Conservation (phyloP, 2,113 vertebrate species). For the Gobio gobio region DNA sequence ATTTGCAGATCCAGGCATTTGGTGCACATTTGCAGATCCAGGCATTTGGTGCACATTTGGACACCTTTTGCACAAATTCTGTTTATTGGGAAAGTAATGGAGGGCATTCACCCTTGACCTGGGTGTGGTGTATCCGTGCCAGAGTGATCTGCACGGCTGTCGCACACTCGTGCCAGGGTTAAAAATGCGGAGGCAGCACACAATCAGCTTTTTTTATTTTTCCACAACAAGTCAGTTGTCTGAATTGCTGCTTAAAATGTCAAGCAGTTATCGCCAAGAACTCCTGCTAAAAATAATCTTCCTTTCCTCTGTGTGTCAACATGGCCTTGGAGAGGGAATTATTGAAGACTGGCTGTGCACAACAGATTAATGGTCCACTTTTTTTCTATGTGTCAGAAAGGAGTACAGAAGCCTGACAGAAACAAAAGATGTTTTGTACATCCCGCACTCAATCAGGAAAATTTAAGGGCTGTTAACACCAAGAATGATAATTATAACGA, state of each 20-base stretch:
- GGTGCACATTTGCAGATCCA: slow-evolving; percentile 36
- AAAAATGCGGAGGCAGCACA: slow-evolving; percentile 34
- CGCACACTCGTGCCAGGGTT: slow-evolving; percentile 56
- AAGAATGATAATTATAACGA: neutral
- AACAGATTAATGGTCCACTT: slow-evolving; percentile 39
- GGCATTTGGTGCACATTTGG: slow-evolving; percentile 29
- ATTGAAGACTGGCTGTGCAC: slow-evolving; percentile 47
- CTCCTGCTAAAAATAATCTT: slow-evolving; percentile 65
- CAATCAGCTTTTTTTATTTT: neutral
- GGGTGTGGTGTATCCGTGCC: neutral
- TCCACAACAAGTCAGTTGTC: slow-evolving; percentile 39
- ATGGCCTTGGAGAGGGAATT: slow-evolving; percentile 65
- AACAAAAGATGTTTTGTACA: neutral
- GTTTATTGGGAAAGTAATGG: slow-evolving; percentile 24
- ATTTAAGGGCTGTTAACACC: neutral
- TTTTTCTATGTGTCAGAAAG: slow-evolving; percentile 33
- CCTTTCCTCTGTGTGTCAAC: slow-evolving; percentile 56
- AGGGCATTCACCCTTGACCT: slow-evolving; percentile 7
- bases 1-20: slow-evolving; percentile 26
- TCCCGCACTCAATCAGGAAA: slow-evolving; percentile 15
- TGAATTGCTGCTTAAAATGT: slow-evolving; percentile 56
- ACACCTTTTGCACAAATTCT: slow-evolving; percentile 18
- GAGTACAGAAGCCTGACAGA: slow-evolving; percentile 6
- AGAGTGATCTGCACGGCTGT: slow-evolving; percentile 55
- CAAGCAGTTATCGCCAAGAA: slow-evolving; percentile 61